Percentiles rank a stretch among this genome's conserved stretches.
phyloP scores from a whole-genome alignment of 2,113 vertebrate genomes.

The Heptranchias perlo region DNA sequence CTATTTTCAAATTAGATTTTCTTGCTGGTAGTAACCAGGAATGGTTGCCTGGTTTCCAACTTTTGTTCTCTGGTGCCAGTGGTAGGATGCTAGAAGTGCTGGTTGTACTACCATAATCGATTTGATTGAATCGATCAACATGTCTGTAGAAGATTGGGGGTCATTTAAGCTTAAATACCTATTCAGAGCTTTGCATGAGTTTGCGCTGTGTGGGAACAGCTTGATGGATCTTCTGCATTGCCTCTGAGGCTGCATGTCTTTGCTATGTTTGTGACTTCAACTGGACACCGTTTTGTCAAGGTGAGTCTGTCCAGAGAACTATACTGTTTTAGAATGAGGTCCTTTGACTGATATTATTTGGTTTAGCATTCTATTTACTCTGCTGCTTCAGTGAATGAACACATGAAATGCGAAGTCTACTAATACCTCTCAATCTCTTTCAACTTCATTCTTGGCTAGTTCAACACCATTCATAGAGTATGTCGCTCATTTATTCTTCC shows the following conservation, averaged over 20 bases:
- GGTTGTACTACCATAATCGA: background rate
- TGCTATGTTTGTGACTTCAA: background rate
- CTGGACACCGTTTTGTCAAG: background rate
- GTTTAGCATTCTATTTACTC: background rate
- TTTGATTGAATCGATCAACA: background rate
- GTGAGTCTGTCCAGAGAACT: background rate
- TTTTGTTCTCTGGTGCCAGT: background rate
- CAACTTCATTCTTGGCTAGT: background rate
- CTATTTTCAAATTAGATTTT: background rate
- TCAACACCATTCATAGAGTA: background rate
- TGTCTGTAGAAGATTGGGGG: background rate
- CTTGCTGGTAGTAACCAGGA: background rate
- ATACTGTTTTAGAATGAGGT: background rate
- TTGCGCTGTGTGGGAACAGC: background rate
- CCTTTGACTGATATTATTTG: background rate
- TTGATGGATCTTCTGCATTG: background rate
- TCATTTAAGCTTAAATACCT: background rate
- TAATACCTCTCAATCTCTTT: background rate
- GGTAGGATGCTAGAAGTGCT: background rate
- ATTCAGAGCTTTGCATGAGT: background rate
- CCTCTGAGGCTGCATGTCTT: background rate
- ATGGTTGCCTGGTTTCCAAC: background rate
- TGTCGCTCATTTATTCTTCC: background rate
- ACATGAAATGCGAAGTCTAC: background rate
- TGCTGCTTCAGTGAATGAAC: background rate